A percentile compares a stretch with the other conserved stretches of the same genome.
Evolutionary conservation across 2,888 invertebrate genomes (phyloP).

Genomic region (Apamea monoglypha): DNA sequence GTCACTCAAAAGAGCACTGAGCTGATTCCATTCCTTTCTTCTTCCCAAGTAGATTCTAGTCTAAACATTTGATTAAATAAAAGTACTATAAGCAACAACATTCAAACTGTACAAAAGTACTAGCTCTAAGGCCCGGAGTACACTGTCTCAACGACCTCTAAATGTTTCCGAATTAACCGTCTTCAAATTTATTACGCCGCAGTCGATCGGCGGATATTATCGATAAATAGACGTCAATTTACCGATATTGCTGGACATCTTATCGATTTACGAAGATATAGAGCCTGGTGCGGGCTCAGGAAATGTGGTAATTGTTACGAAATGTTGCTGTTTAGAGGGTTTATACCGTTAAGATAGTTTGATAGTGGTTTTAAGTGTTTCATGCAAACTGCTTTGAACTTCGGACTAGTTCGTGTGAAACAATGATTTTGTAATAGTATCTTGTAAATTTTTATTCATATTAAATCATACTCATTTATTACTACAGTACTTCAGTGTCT

Average conservation of each 20-base stretch:
- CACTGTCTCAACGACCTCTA: slow-evolving; percentile 73
- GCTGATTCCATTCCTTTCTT: not conserved
- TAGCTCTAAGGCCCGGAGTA: slow-evolving; percentile 63
- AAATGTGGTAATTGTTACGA: slow-evolving; percentile 57
- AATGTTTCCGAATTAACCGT: slow-evolving; percentile 80
- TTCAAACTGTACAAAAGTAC: slow-evolving; percentile 46
- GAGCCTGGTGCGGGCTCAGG: slow-evolving; percentile 40
- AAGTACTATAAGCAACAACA: slow-evolving; percentile 24
- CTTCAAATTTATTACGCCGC: slow-evolving; percentile 79
- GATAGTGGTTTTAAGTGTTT: slow-evolving; percentile 28
- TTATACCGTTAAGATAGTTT: slow-evolving; percentile 37
- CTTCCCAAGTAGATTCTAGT: not conserved
- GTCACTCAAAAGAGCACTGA: not conserved
- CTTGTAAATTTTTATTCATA: not conserved
- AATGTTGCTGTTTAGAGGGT: slow-evolving; percentile 45
- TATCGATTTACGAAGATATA: slow-evolving; percentile 65
- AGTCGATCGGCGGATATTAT: slow-evolving; percentile 78
- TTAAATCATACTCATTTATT: not conserved
- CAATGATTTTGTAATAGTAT: not conserved
- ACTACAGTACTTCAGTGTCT: not conserved
- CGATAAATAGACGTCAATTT: slow-evolving; percentile 82
- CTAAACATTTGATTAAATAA: slow-evolving; percentile 9
- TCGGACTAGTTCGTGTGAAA: not conserved
- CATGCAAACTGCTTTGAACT: slow-evolving; percentile 18
- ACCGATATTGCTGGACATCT: slow-evolving; percentile 74